Evolutionary conservation across 2,888 invertebrate genomes (phyloP), one percentile per base, ranked within the genome.

Genomic region (Chaetoderma sp.): DNA sequence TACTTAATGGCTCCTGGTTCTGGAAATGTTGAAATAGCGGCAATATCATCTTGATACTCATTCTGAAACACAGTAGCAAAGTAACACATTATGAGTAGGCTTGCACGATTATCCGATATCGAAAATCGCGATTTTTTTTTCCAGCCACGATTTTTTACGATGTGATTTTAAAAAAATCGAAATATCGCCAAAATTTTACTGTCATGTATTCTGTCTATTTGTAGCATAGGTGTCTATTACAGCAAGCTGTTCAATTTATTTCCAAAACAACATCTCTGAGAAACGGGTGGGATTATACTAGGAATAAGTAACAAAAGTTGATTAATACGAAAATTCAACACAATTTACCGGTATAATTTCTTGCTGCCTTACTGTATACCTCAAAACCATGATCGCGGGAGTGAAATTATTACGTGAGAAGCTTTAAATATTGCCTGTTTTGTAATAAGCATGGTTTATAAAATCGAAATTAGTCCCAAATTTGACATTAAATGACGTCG

Each of bases 1-100:
- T 94, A 95, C 81, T 94, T 93, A 13, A 96, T 86, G 54, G 90
- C 82, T 80, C 92, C 92, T 30, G 82, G 77, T 47, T 77, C 88
- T 54, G 87, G 85, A n/a, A 73, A 73, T 23, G 81, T 23, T 1
- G 61, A 49, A 27, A 79, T 71, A 4, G 64, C 27, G 23, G 74
- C 65, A 16, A 79, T 49, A 27, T 76, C 69, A n/a, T 72, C 72
- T 80, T 82, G 74, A 32, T 70, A 69, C 18, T 42, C 28, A 66
- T n/a, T n/a, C n/a, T n/a, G 58, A 47, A 54, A 59, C 56, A 60
- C 18, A 56, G 32, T 55, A 4, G 23, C 13, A 56, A 8, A 44
- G 10, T 21, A 52, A 50, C 25, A 25, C 23, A 36, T 13, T 42
- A 33, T n/a, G 10, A 33, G 18, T 21, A 4, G 21, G 5, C 42